Evolutionary conservation across 2,797 vertebrate genomes (phyloP), one percentile per base, ranked within the genome.

Genomic region (Lacerta viridis): DNA sequence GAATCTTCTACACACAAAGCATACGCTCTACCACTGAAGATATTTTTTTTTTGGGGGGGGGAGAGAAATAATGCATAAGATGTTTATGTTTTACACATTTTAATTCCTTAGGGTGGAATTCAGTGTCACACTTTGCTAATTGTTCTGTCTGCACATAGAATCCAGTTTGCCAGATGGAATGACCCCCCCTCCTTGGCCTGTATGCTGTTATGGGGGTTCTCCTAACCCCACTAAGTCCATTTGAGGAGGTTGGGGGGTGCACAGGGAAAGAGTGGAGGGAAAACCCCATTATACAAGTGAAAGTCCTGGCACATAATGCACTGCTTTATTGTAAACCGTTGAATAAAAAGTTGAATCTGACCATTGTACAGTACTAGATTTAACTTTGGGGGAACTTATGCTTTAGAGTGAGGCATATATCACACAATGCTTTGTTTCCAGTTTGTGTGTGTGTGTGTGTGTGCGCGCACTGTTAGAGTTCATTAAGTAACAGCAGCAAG

Each of bases 401-500:
- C 15, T 80, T 80, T 86, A 64, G 7, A 55, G 46, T 33, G 39
- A 55, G 36, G n/a, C 23, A 71, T 20, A 39, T 36, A 80, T 69
- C 39, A 69, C n/a, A 50, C 8, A 75, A 77, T 27, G 74, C 39
- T 66, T 85, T 79, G 41, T n/a, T 79, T 85, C 43, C n/a, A 18
- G 25, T n/a, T 10, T 79, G 59, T 20, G 15, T 61, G 17, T 61
- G 59, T 64, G 20, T 64, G 76, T 59, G 29, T 36, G 9, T 41
- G 36, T 59, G 13, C 29, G 13, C 20, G 15, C 23, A 69, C 36
- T 15, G 43, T 59, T 80, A 43, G 25, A 27, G 79, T 86, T 86
- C 66, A 71, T 86, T 80, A 81, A 33, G 50, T 43, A 64, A 46
- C 69, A 82, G 66, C 66, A 83, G 86, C 39, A 64, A 74, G 79